Base-by-base conservation (phyloP, 2,888 invertebrate species). In the Zootermopsis nevadensis region DNA sequence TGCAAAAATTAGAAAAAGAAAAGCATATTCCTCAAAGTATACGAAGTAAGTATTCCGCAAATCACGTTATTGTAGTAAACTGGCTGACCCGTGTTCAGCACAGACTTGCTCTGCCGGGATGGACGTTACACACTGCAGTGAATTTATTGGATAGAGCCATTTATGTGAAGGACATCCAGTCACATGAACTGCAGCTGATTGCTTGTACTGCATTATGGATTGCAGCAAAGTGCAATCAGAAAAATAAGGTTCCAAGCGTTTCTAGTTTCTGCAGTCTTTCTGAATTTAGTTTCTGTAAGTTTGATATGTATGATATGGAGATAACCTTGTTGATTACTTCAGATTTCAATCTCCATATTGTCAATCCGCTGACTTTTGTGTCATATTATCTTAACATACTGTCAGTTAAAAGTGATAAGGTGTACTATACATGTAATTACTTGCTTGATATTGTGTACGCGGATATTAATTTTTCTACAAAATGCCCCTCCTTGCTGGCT, bases 1-100 rank as follows among this genome's bases (percentile, higher is more conserved):
- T 69, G 69, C 33, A 33, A 22, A 6, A 15, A 33, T 22, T 33
- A 69, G 69, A 69, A 19, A 19, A 69, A 69, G 69, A 69, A 7
- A 69, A 22, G 15, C 31, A 31, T 69, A 33, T 69, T 30, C 33
- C 69, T 69, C 4, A 8, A 4, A 31, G 6, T 33, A 30, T 69
- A 15, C 7, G 4, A 33, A 69, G 22, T n/a, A 30, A 33, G 15
- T 69, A 27, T 60, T 8, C 60, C 1, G n/a, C 27, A 60, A 60
- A 27, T 27, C 60, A 60, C 12, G 7, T 2, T 6, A 27, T 60
- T 27, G 27, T 60, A 60, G 60, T 60, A 12, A n/a, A 60, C 60
- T 60, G 60, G 60, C 60, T 60, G n/a, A 60, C 27, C n/a, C 60
- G 60, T 60, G 60, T 60, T 27, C 60, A 60, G 60, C 60, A 60